Base-by-base conservation (phyloP, 1,140 invertebrate species). In the Bombus pascuorum region DNA sequence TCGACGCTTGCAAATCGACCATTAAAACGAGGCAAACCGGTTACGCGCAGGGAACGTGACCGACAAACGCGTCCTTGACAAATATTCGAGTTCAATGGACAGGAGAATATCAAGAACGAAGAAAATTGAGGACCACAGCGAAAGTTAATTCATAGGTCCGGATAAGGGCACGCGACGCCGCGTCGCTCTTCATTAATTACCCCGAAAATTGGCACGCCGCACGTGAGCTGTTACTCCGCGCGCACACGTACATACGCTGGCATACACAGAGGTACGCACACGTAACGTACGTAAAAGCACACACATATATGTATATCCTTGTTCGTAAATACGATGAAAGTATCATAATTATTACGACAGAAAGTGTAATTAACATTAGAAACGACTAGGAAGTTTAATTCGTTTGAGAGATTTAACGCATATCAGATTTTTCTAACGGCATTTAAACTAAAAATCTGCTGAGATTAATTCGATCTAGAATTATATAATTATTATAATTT, bases 161-260 rank as follows among this genome's bases (percentile, higher is more conserved):
- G 77, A 72, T 72, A 89, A 83, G 87, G 76, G 76, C 71, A 68
- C 57, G 65, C 83, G 74, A 65, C 47, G 47, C 32, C 62, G 39
- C 70, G 89, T 90, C 89, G 78, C 74, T 90, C 81, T 85, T 89
- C 66, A 42, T 90, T 90, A 87, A 90, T 90, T 90, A 87, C 39
- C 37, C 37, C 28, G 44, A 37, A 86, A 83, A 89, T 81, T 76
- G 74, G n/a, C 53, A 15, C n/a, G 70, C 22, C 44, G 28, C 42
- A 25, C 72, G 72, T 47, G 28, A 13, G 15, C 70, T 13, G 37
- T 42, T 28, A 42, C 13, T 13, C 1, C 12, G 1, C 25, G 22
- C 15, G 25, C 1, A 4, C 2, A 70, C 34, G 0, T 10, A 25
- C 62, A 32, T n/a, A 59, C 10, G 25, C 9, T 59, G 9, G 9